These are phyloP conservation scores for Aegotheles bennettii DNA, from an alignment of 2,113 vertebrate species.

Conservation along the genomic window DNA sequence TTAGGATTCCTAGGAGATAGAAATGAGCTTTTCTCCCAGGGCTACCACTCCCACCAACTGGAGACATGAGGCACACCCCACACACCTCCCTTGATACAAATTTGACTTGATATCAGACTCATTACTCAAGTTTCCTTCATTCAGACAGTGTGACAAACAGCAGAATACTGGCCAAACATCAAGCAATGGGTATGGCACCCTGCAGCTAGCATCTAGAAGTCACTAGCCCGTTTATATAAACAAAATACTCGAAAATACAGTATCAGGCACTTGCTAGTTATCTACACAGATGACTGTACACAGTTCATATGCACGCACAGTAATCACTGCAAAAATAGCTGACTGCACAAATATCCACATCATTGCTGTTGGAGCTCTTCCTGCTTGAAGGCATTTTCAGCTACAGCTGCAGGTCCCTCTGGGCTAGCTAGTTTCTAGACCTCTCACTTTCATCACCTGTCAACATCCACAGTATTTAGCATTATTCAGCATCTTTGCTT, in stretches of 20 bases:
- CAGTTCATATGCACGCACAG: background rate
- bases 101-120: slow-evolving; percentile 5
- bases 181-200: background rate
- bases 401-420: background rate
- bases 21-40: slow-evolving; percentile 27
- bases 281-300: background rate
- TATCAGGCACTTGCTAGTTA: background rate
- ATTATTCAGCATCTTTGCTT: background rate
- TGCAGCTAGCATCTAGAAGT: background rate
- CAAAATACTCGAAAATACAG: background rate
- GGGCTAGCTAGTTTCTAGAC: background rate
- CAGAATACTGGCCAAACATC: background rate
- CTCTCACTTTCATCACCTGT: background rate
- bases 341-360: background rate
- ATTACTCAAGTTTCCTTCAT: slow-evolving; percentile 34
- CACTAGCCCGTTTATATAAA: background rate
- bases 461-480: background rate
- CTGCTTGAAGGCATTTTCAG: background rate
- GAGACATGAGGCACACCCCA: background rate
- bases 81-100: background rate
- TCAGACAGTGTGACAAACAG: background rate
- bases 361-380: background rate
- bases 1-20: slow-evolving; percentile 26
- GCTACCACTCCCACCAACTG: slow-evolving; percentile 15
- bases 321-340: background rate